Evolutionary conservation across 2,888 invertebrate species (phyloP).

Genomic region (Eilema sororculum): DNA sequence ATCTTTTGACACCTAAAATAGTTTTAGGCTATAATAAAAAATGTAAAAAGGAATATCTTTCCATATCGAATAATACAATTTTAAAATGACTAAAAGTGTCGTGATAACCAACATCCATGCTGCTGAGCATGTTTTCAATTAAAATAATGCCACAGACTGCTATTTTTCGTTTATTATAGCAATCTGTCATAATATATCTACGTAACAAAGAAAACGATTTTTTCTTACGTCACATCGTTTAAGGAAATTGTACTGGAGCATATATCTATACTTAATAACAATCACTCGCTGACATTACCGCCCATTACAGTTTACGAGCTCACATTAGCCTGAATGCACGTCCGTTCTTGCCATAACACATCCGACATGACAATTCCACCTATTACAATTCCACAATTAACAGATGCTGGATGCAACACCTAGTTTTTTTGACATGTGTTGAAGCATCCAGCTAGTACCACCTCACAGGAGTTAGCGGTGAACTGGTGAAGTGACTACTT

Average conservation of each 20-base stretch:
- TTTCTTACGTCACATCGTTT: conserved; percentile 27
- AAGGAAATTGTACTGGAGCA: conserved; percentile 29
- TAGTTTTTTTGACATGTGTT: background rate
- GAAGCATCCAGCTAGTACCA: background rate
- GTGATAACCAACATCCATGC: no score
- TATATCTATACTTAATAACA: conserved; percentile 31
- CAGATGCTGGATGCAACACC: conserved; percentile 17
- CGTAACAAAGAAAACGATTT: background rate
- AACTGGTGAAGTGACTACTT: background rate
- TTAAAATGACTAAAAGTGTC: no score
- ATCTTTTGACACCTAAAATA: conserved; percentile 1
- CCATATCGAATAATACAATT: no score
- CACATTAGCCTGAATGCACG: conserved; percentile 63
- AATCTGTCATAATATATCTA: background rate
- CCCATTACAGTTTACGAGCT: conserved; percentile 49
- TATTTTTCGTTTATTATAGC: background rate
- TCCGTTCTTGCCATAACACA: conserved; percentile 49
- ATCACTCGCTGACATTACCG: conserved; percentile 50
- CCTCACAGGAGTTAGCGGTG: no score
- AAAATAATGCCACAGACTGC: background rate
- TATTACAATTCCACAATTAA: background rate
- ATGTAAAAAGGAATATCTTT: background rate
- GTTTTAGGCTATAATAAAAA: background rate
- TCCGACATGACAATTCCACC: conserved; percentile 37
- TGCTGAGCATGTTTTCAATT: background rate